Evolutionary conservation across 2,888 invertebrate species (phyloP).

Genomic region (Hymenopus coronatus): DNA sequence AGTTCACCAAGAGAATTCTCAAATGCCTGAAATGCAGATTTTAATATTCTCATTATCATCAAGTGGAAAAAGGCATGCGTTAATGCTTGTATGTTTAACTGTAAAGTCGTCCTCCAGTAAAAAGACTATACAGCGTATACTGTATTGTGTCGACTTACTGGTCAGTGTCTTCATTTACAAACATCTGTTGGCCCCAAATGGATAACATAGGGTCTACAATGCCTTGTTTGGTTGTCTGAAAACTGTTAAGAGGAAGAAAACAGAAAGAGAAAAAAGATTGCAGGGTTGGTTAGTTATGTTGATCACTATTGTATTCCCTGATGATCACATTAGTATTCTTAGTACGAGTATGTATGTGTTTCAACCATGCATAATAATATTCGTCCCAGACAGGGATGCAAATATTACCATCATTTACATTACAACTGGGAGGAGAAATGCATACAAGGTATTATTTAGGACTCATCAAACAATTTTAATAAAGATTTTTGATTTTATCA

Average conservation of each 20-base stretch:
- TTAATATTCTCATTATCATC: background rate
- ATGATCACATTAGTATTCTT: background rate
- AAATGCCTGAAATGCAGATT: background rate
- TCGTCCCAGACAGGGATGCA: background rate
- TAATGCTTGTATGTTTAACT: background rate
- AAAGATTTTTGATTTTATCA: no score
- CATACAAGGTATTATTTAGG: no score
- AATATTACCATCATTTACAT: no score
- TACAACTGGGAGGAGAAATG: no score
- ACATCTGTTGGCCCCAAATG: constrained; percentile 97
- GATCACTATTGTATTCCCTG: constrained; percentile 13
- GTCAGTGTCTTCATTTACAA: constrained; percentile 95
- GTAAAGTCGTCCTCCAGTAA: constrained; percentile 6
- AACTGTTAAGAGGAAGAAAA: constrained; percentile 47
- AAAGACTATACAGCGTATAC: constrained; percentile 15
- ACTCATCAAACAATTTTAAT: no score
- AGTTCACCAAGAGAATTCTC: background rate
- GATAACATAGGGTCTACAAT: constrained; percentile 98
- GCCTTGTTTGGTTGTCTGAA: constrained; percentile 78
- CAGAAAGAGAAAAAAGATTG: constrained; percentile 38
- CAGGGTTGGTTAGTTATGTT: constrained; percentile 36
- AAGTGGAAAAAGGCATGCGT: background rate
- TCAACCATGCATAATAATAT: background rate
- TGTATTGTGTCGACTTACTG: constrained; percentile 70
- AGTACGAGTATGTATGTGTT: constrained; percentile 2